Evolutionary conservation across 2,797 vertebrate genomes (phyloP).

Genomic region (Hemitrygon akajei): DNA sequence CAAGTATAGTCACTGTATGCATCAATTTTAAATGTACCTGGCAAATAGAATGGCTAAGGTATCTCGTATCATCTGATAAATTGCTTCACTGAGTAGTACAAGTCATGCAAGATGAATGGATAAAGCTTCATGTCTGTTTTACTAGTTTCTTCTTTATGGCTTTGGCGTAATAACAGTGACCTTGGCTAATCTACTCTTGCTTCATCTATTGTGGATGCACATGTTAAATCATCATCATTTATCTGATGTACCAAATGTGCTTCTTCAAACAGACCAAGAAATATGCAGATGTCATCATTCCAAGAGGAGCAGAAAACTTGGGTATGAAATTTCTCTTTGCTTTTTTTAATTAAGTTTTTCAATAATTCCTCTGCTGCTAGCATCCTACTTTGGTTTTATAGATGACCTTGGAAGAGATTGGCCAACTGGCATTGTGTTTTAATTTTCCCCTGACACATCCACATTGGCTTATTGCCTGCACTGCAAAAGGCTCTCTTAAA

Average conservation of each 20-base stretch:
- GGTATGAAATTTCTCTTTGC: conserved; percentile 54
- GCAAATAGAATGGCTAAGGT: not conserved
- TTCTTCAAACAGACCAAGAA: conserved; percentile 75
- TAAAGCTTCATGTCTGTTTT: not conserved
- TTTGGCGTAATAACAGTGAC: not conserved
- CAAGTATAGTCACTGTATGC: not conserved
- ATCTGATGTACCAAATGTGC: not conserved
- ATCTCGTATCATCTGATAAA: not conserved
- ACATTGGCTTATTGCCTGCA: not conserved
- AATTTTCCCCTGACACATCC: not conserved
- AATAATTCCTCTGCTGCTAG: too few species aligned
- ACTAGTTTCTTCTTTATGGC: not conserved
- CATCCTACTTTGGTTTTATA: not conserved
- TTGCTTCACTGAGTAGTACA: not conserved
- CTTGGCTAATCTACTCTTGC: not conserved
- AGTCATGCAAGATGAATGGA: not conserved
- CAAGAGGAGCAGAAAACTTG: conserved; percentile 82
- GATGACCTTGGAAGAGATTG: too few species aligned
- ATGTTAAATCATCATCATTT: not conserved
- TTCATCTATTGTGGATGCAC: not conserved
- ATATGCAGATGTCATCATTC: conserved; percentile 90
- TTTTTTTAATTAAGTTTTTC: not conserved
- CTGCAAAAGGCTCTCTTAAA: not conserved
- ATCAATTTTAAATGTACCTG: not conserved
- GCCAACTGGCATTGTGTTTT: not conserved